phyloP scores from a whole-genome alignment of 2,113 vertebrate species.

The Lontra canadensis region DNA sequence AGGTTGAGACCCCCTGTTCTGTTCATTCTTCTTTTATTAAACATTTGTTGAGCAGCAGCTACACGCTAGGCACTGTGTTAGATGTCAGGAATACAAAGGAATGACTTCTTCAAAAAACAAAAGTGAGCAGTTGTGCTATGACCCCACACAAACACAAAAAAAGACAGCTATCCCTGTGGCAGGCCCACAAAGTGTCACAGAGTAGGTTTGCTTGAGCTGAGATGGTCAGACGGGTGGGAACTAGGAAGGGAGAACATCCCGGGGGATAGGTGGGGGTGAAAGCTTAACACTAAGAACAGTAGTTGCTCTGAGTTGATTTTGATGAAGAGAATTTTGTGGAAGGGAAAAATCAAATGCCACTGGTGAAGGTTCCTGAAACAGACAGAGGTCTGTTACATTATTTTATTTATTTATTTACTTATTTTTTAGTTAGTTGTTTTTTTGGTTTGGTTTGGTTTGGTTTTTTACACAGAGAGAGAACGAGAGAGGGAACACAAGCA shows the following conservation, averaged over 20 bases:
- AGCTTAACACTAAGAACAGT: background rate
- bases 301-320: background rate
- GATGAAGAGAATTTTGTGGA: background rate
- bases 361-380: background rate
- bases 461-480: too few species aligned
- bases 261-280: background rate
- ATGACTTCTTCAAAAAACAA: background rate
- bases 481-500: too few species aligned
- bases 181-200: background rate
- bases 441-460: too few species aligned
- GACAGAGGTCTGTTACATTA: background rate
- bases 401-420: background rate
- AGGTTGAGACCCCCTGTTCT: background rate
- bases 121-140: background rate
- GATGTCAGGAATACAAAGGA: background rate
- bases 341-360: background rate
- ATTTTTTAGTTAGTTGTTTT: too few species aligned
- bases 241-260: background rate
- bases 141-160: too few species aligned
- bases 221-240: background rate
- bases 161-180: background rate
- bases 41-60: background rate
- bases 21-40: background rate
- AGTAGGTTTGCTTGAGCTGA: background rate
- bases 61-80: background rate